Evolutionary conservation across 2,113 vertebrate species (phyloP).

Genomic region (Carassius gibelio): DNA sequence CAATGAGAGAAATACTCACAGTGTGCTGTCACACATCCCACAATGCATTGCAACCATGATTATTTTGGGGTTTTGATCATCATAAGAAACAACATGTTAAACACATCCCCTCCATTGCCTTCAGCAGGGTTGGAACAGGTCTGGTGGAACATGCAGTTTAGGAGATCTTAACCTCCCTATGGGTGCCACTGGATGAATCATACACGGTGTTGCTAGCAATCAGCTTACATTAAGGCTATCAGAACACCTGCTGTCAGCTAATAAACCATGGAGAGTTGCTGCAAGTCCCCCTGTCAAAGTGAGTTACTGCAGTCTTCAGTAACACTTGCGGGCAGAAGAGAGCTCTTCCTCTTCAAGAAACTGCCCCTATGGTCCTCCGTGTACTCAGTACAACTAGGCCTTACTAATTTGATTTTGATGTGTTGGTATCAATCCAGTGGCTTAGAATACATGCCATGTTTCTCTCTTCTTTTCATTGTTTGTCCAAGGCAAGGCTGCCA

Average conservation of each 20-base stretch:
- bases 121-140: not conserved
- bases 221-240: slow-evolving; percentile 59
- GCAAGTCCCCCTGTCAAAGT: slow-evolving; percentile 53
- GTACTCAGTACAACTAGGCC: slow-evolving; percentile 11
- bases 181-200: slow-evolving; percentile 57
- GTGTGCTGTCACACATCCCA: not conserved
- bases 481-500: not conserved
- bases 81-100: not conserved
- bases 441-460: not conserved
- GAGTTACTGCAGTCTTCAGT: slow-evolving; percentile 44
- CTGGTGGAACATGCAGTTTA: not conserved
- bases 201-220: slow-evolving; percentile 58
- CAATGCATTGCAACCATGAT: not conserved
- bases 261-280: slow-evolving; percentile 60
- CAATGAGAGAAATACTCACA: not conserved
- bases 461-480: slow-evolving; percentile 7
- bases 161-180: not conserved
- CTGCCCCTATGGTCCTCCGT: not conserved
- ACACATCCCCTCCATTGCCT: not conserved
- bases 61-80: not conserved
- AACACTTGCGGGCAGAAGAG: slow-evolving; percentile 3
- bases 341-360: slow-evolving; percentile 26
- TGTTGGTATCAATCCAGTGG: slow-evolving; percentile 7
- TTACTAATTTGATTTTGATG: slow-evolving; percentile 40
- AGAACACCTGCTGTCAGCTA: slow-evolving; percentile 64